phyloP scores from a whole-genome alignment of 2,113 vertebrate genomes.

The Peromyscus californicus region DNA sequence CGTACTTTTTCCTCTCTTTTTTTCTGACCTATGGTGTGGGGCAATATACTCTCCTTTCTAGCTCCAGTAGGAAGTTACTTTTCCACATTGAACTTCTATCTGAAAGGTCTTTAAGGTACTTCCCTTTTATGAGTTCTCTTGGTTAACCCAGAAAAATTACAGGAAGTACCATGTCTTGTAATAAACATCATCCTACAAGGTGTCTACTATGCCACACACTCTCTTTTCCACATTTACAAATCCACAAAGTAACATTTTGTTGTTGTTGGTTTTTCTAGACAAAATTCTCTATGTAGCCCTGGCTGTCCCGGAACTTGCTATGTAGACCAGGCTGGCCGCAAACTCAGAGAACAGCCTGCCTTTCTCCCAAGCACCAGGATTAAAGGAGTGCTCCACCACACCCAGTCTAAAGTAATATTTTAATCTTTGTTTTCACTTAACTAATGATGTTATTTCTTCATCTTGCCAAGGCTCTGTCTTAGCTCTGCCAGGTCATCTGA shows the following conservation, averaged over 20 bases:
- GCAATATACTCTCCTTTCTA: conserved; percentile 34
- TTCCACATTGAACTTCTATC: conserved; percentile 37
- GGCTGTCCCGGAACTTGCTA: not conserved
- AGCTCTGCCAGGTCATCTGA: conserved; percentile 38
- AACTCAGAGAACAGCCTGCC: not conserved
- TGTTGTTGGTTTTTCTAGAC: not conserved
- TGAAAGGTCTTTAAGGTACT: conserved; percentile 42
- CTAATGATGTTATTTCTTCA: conserved; percentile 71
- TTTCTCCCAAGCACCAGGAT: not conserved
- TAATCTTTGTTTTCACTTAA: conserved; percentile 71
- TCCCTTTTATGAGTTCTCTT: conserved; percentile 64
- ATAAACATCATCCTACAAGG: conserved; percentile 53
- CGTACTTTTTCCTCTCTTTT: conserved; percentile 16
- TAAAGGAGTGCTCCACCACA: not conserved
- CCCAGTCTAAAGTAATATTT: conserved; percentile 43
- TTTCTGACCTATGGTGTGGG: not conserved
- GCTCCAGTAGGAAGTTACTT: conserved; percentile 56
- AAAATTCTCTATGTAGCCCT: not conserved
- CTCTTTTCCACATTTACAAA: conserved; percentile 50
- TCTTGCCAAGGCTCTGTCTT: conserved; percentile 61
- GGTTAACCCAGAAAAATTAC: conserved; percentile 61
- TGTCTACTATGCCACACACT: not conserved
- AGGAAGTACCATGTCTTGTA: conserved; percentile 47
- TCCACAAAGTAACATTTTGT: not conserved
- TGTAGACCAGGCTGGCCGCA: not conserved